Conservation (phyloP, 2,113 vertebrate species). For the Ornithorhynchus anatinus region DNA sequence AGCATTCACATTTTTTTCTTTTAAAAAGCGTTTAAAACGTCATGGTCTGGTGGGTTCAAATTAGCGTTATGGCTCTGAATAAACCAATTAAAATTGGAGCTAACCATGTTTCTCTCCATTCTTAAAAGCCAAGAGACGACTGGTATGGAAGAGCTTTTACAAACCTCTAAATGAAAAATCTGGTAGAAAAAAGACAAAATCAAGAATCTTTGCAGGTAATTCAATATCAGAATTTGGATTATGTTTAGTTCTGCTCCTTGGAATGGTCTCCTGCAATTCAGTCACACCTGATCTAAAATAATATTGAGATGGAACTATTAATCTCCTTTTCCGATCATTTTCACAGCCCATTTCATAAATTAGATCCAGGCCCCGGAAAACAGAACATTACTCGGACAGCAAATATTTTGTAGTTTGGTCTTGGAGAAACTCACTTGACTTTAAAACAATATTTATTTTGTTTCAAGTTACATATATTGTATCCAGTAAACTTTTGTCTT, state of each 20-base stretch:
- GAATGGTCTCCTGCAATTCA: constrained; percentile 10
- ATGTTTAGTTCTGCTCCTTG: constrained; percentile 39
- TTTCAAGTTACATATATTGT: too few relatives aligned
- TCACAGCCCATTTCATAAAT: constrained; percentile 1
- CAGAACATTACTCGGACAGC: too few relatives aligned
- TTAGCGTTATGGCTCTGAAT: too few relatives aligned
- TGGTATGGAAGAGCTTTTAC: background rate
- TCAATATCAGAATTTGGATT: too few relatives aligned
- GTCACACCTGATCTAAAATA: constrained; percentile 36
- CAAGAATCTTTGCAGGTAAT: constrained; percentile 35
- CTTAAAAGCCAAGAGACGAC: background rate
- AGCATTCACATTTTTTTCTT: constrained; percentile 15
- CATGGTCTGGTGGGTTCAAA: background rate
- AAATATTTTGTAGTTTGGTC: too few relatives aligned
- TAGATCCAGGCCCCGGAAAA: background rate
- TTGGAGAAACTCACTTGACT: too few relatives aligned
- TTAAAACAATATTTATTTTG: too few relatives aligned
- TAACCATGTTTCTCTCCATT: background rate
- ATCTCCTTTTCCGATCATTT: background rate
- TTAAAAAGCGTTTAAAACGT: background rate
- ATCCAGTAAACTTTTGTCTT: too few relatives aligned
- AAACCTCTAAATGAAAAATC: constrained; percentile 1
- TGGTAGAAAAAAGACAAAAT: constrained; percentile 10
- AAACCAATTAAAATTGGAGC: too few relatives aligned
- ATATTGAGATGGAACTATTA: constrained; percentile 30